Percentiles rank a stretch among this genome's conserved stretches.
These are phyloP conservation scores for Tetropium fuscum DNA, from an alignment of 2,888 invertebrate species.

Conservation along the genomic window DNA sequence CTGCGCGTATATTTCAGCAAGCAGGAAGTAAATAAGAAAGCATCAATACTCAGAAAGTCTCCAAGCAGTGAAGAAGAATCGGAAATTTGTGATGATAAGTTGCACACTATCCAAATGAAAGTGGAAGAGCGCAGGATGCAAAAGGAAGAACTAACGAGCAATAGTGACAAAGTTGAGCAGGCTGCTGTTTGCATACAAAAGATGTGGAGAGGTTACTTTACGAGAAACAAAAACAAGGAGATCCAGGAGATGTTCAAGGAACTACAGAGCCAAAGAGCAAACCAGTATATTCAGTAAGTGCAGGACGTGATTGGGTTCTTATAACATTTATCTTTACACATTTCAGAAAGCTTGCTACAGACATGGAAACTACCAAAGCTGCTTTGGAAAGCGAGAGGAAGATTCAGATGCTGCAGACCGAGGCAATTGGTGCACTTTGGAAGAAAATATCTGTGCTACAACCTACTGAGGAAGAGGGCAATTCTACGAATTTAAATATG, in stretches of 20 bases:
- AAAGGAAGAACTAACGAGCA: conserved; percentile 53
- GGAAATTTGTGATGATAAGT: conserved; percentile 76
- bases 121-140: conserved; percentile 66
- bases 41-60: conserved; percentile 58
- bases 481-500: conserved; percentile 43
- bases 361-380: conserved; percentile 87
- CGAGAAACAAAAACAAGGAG: conserved; percentile 79
- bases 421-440: conserved; percentile 91
- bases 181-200: conserved; percentile 87
- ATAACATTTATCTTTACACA: conserved; percentile 32
- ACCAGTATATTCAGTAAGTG: conserved; percentile 86
- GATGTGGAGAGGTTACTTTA: conserved; percentile 87
- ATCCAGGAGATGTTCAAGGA: conserved; percentile 74
- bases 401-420: conserved; percentile 89
- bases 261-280: conserved; percentile 81
- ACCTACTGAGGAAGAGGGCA: conserved; percentile 49
- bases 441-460: conserved; percentile 84
- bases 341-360: conserved; percentile 80
- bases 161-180: conserved; percentile 63
- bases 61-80: conserved; percentile 74
- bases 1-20: conserved; percentile 39
- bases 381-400: conserved; percentile 87
- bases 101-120: conserved; percentile 75
- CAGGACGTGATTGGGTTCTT: not conserved
- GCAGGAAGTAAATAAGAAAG: conserved; percentile 45